phyloP scores from a whole-genome alignment of 1,140 invertebrate species.

The Monochamus saltuarius region DNA sequence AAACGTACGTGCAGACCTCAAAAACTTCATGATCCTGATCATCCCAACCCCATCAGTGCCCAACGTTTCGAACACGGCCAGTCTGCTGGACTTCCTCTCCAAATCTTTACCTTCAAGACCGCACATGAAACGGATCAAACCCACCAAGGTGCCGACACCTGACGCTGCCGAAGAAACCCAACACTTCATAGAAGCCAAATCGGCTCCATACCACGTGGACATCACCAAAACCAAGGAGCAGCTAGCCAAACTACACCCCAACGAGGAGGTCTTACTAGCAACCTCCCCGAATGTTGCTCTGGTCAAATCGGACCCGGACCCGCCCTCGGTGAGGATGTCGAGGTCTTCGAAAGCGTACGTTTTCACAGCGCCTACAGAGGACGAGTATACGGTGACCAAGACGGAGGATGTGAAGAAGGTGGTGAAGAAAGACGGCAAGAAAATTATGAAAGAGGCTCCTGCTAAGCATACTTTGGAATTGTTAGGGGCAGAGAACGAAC shows the following conservation, averaged over 20 bases:
- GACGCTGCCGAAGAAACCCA: slow-evolving; percentile 32
- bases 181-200: slow-evolving; percentile 50
- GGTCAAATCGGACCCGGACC: slow-evolving; percentile 10
- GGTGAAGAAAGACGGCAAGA: slow-evolving; percentile 31
- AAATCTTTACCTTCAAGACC: slow-evolving; percentile 38
- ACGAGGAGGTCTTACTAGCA: slow-evolving; percentile 25
- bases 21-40: slow-evolving; percentile 63
- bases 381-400: slow-evolving; percentile 34
- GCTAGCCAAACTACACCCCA: slow-evolving; percentile 19
- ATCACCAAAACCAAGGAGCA: slow-evolving; percentile 42
- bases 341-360: slow-evolving; percentile 36
- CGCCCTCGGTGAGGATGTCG: slow-evolving; percentile 1
- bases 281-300: slow-evolving; percentile 35
- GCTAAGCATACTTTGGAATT: slow-evolving; percentile 52
- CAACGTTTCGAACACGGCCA: slow-evolving; percentile 30
- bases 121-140: slow-evolving; percentile 8
- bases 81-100: slow-evolving; percentile 52
- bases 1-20: slow-evolving; percentile 64
- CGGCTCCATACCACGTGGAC: slow-evolving; percentile 50
- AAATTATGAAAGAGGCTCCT: slow-evolving; percentile 34
- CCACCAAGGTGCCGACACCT: slow-evolving; percentile 15
- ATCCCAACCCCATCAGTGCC: slow-evolving; percentile 53
- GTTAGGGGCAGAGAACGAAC: slow-evolving; percentile 58
- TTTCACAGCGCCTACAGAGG: slow-evolving; percentile 40
- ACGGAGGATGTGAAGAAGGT: slow-evolving; percentile 27